Percentiles rank a stretch among this genome's conserved stretches.
Evolutionary conservation across 2,888 invertebrate species (phyloP).

Genomic region (Perizoma affinitatum): DNA sequence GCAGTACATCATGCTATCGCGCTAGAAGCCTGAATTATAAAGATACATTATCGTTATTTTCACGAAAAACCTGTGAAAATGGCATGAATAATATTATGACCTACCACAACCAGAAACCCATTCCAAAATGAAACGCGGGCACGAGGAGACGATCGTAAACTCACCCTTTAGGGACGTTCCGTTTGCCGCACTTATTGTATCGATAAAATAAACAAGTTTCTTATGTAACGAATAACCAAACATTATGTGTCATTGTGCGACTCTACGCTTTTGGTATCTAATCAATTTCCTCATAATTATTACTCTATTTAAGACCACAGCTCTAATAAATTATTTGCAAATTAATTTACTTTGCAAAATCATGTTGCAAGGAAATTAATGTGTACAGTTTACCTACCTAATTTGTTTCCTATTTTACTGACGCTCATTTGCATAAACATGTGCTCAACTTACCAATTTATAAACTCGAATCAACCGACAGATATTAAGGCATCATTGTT

Average conservation of each 20-base stretch:
- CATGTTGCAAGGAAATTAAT: constrained; percentile 3
- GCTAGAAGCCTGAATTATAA: too few relatives aligned
- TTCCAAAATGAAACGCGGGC: constrained; percentile 78
- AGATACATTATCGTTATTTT: too few relatives aligned
- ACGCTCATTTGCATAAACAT: constrained; percentile 36
- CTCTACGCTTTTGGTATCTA: background rate
- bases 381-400: constrained; percentile 21
- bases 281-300: constrained; percentile 2
- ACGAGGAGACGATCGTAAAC: constrained; percentile 75
- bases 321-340: too few relatives aligned
- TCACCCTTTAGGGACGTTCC: constrained; percentile 55
- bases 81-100: constrained; percentile 52
- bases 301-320: background rate
- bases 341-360: constrained; percentile 9
- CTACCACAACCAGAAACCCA: constrained; percentile 75
- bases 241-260: background rate
- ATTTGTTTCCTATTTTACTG: constrained; percentile 32
- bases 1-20: too few relatives aligned
- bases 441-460: constrained; percentile 35
- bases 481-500: constrained; percentile 37
- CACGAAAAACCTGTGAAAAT: constrained; percentile 9
- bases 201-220: constrained; percentile 16
- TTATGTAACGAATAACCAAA: too few relatives aligned
- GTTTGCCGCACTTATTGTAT: constrained; percentile 20
- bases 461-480: constrained; percentile 34